These are phyloP conservation scores for Bostrychus sinensis DNA, from an alignment of 2,113 vertebrate species.

Conservation along the genomic window DNA sequence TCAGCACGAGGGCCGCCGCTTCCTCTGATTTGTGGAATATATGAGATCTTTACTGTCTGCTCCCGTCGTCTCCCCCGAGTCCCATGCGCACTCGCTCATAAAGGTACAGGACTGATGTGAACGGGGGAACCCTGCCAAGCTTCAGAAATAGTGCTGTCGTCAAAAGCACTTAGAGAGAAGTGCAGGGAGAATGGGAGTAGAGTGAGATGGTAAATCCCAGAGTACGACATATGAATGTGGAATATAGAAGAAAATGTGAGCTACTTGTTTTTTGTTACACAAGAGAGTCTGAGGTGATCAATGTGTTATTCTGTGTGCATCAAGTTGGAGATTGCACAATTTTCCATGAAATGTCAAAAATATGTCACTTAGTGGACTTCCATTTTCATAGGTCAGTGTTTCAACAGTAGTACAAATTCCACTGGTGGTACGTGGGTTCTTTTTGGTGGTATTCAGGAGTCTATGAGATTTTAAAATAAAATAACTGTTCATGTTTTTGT, in stretches of 20 bases:
- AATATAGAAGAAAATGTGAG: not conserved
- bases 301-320: not conserved
- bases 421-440: too few species aligned
- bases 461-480: too few species aligned
- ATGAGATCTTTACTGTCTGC: slow-evolving; percentile 46
- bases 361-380: not conserved
- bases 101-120: slow-evolving; percentile 46
- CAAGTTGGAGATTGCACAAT: not conserved
- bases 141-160: slow-evolving; percentile 55
- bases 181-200: not conserved
- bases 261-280: not conserved
- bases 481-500: too few species aligned
- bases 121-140: slow-evolving; percentile 25
- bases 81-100: slow-evolving; percentile 21
- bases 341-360: not conserved
- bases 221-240: not conserved
- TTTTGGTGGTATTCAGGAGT: too few species aligned
- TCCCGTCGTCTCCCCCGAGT: slow-evolving; percentile 16
- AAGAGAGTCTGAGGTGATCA: not conserved
- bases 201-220: not conserved
- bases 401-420: too few species aligned
- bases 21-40: slow-evolving; percentile 51
- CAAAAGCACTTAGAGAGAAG: slow-evolving; percentile 26
- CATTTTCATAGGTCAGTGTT: too few species aligned
- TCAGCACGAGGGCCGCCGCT: slow-evolving; percentile 38